These are phyloP conservation scores for Drosophila ercepeae DNA, from an alignment of 1,140 invertebrate species.

Conservation along the genomic window DNA sequence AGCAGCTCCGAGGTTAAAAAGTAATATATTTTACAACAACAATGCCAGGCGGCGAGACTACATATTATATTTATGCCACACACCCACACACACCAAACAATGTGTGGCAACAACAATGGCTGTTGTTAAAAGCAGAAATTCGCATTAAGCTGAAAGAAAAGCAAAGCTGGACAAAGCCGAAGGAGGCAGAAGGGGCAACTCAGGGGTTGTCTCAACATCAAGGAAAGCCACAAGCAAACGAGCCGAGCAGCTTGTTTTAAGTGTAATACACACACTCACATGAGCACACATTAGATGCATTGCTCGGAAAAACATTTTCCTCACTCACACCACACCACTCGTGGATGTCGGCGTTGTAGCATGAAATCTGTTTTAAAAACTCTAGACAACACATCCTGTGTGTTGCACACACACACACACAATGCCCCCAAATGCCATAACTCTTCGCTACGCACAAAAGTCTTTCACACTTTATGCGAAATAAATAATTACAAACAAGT, in stretches of 20 bases:
- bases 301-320: constrained; percentile 17
- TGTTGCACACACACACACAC: constrained; percentile 55
- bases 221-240: constrained; percentile 77
- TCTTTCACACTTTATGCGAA: constrained; percentile 70
- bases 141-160: constrained; percentile 79
- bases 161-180: constrained; percentile 45
- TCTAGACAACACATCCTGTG: constrained; percentile 44
- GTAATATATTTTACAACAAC: constrained; percentile 76
- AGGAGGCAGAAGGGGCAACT: constrained; percentile 4
- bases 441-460: constrained; percentile 74
- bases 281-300: constrained; percentile 32
- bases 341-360: constrained; percentile 56
- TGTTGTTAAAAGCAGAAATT: constrained; percentile 78
- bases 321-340: constrained; percentile 21
- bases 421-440: constrained; percentile 64
- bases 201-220: constrained; percentile 41
- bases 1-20: constrained; percentile 59
- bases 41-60: constrained; percentile 67
- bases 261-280: constrained; percentile 31
- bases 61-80: constrained; percentile 74
- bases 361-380: constrained; percentile 78
- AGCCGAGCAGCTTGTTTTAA: constrained; percentile 76
- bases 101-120: constrained; percentile 53
- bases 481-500: constrained; percentile 80
- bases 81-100: constrained; percentile 17